A percentile compares a stretch with the other conserved stretches of the same genome.
Evolutionary conservation across 2,797 vertebrate species (phyloP).

Genomic region (Mormyrops attenuatus): DNA sequence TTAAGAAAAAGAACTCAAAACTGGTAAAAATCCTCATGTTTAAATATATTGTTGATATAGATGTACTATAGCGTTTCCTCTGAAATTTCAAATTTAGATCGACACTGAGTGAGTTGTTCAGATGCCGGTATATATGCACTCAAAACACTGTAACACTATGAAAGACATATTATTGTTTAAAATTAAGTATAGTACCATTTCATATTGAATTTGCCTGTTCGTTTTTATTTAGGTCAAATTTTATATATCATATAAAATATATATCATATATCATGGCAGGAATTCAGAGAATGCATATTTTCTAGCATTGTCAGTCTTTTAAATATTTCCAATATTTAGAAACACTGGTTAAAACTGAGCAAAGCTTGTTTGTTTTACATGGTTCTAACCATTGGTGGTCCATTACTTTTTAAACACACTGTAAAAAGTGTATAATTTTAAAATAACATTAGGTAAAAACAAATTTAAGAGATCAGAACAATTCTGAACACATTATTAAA

Average conservation of each 20-base stretch:
- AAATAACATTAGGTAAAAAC: neutral
- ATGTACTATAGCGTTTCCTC: neutral
- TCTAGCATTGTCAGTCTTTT: neutral
- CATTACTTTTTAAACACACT: neutral
- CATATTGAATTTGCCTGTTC: neutral
- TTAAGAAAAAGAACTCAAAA: slow-evolving; percentile 20
- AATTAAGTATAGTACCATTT: neutral
- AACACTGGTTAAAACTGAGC: neutral
- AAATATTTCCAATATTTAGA: neutral
- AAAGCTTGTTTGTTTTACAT: neutral
- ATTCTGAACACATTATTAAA: neutral
- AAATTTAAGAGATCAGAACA: neutral
- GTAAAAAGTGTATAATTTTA: slow-evolving; percentile 1
- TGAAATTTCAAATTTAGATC: neutral
- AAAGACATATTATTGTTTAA: neutral
- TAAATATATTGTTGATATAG: neutral
- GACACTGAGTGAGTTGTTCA: neutral
- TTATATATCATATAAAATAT: too few relatives aligned
- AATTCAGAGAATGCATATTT: neutral
- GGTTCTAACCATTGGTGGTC: neutral
- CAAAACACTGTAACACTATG: neutral
- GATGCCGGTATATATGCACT: neutral
- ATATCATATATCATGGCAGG: neutral
- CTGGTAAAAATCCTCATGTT: slow-evolving; percentile 15
- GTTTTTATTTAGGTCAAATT: neutral